A percentile compares a stretch with the other conserved stretches of the same genome.
Evolutionary conservation across 2,888 invertebrate species (phyloP).

Genomic region (Machimus atricapillus): DNA sequence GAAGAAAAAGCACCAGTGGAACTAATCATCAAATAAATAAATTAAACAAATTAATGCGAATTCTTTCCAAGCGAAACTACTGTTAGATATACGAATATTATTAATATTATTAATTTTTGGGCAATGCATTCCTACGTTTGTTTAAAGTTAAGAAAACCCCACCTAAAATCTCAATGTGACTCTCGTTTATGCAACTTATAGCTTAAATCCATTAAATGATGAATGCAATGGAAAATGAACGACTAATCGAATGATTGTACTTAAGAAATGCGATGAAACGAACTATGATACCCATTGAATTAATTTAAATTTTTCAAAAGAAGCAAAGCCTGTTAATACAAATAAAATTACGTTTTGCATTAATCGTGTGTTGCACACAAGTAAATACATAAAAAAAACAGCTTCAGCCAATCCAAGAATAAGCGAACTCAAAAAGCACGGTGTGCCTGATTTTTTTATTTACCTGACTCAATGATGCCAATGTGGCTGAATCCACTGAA

Average conservation of each 20-base stretch:
- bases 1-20: background rate
- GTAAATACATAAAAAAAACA: constrained; percentile 56
- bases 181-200: background rate
- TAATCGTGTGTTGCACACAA: constrained; percentile 18
- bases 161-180: background rate
- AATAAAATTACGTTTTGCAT: background rate
- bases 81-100: background rate
- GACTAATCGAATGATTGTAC: background rate
- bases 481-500: constrained; percentile 63
- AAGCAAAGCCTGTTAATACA: background rate
- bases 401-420: constrained; percentile 58
- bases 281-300: background rate
- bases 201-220: background rate
- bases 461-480: constrained; percentile 65
- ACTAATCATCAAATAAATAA: background rate
- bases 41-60: background rate
- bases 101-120: background rate
- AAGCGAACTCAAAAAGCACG: background rate
- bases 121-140: background rate
- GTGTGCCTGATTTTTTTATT: constrained; percentile 18
- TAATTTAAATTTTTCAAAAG: background rate
- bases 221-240: background rate
- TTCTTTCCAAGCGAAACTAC: background rate
- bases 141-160: background rate
- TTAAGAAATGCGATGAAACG: background rate